Percentiles rank a stretch among this genome's conserved stretches.
phyloP scores from a whole-genome alignment of 2,888 invertebrate genomes.

The Gasteruption jaculator region DNA sequence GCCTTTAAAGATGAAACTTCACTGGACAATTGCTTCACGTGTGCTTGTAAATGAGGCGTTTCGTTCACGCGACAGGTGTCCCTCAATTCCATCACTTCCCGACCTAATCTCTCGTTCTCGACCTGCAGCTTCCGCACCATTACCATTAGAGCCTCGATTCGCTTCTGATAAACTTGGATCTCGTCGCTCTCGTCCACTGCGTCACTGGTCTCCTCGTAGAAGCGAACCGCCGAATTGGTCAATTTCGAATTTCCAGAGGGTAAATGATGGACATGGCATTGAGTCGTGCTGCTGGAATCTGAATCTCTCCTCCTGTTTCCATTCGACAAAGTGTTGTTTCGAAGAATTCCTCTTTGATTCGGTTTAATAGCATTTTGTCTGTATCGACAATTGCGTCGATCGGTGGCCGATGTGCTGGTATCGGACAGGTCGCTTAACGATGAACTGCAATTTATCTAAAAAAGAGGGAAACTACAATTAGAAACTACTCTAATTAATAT shows the following conservation, averaged over 20 bases:
- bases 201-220: slow-evolving; percentile 13
- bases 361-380: slow-evolving; percentile 16
- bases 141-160: slow-evolving; percentile 23
- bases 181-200: too few relatives aligned
- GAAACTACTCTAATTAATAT: too few relatives aligned
- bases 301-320: too few relatives aligned
- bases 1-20: slow-evolving; percentile 25
- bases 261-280: too few relatives aligned
- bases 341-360: slow-evolving; percentile 14
- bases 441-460: slow-evolving; percentile 29
- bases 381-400: slow-evolving; percentile 10
- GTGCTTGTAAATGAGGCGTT: slow-evolving; percentile 18
- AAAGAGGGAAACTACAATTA: slow-evolving; percentile 9
- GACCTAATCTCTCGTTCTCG: slow-evolving; percentile 28
- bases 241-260: slow-evolving; percentile 10
- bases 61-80: slow-evolving; percentile 15
- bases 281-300: slow-evolving; percentile 19
- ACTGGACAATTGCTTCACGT: slow-evolving; percentile 23
- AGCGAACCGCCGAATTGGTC: slow-evolving; percentile 9
- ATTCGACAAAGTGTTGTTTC: too few relatives aligned
- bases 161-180: slow-evolving; percentile 20
- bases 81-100: slow-evolving; percentile 19
- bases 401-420: slow-evolving; percentile 15
- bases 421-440: slow-evolving; percentile 33
- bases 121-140: slow-evolving; percentile 27